Percentiles rank a stretch among this genome's conserved stretches.
phyloP scores from a whole-genome alignment of 2,113 vertebrate genomes.

The Pollachius pollachius region DNA sequence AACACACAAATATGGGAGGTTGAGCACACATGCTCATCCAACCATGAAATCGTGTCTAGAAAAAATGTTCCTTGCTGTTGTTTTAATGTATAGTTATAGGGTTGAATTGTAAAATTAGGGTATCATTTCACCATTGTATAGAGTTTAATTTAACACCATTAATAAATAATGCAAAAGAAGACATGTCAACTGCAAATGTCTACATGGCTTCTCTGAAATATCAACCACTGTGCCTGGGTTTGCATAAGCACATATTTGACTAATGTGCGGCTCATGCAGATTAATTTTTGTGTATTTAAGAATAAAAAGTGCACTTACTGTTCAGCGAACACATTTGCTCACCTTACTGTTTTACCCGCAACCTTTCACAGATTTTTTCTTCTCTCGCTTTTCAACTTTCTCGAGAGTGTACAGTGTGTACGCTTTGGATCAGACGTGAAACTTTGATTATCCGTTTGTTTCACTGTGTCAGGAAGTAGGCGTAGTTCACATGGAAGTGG shows the following conservation, averaged over 20 bases:
- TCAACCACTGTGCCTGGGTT: not conserved
- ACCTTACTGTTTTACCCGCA: not conserved
- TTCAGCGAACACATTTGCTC: constrained; percentile 5
- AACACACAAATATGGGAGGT: not conserved
- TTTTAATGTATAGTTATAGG: too few species aligned
- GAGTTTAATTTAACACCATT: too few species aligned
- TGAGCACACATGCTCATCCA: not conserved
- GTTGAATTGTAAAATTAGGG: not conserved
- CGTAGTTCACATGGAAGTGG: constrained; percentile 55
- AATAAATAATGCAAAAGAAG: too few species aligned
- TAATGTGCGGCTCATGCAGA: too few species aligned
- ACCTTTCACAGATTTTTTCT: too few species aligned
- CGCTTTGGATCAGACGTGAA: constrained; percentile 11
- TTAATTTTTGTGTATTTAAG: not conserved
- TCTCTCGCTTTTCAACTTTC: too few species aligned
- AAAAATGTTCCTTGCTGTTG: too few species aligned
- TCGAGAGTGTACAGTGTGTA: too few species aligned
- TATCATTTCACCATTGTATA: not conserved
- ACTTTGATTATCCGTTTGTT: constrained; percentile 39
- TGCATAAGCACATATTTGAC: too few species aligned
- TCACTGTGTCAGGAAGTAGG: constrained; percentile 55
- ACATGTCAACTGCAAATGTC: too few species aligned
- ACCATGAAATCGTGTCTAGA: not conserved
- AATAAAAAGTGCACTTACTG: not conserved
- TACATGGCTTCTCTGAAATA: constrained; percentile 6